Evolutionary conservation across 2,113 vertebrate genomes (phyloP).

Genomic region (Tonatia bakeri): DNA sequence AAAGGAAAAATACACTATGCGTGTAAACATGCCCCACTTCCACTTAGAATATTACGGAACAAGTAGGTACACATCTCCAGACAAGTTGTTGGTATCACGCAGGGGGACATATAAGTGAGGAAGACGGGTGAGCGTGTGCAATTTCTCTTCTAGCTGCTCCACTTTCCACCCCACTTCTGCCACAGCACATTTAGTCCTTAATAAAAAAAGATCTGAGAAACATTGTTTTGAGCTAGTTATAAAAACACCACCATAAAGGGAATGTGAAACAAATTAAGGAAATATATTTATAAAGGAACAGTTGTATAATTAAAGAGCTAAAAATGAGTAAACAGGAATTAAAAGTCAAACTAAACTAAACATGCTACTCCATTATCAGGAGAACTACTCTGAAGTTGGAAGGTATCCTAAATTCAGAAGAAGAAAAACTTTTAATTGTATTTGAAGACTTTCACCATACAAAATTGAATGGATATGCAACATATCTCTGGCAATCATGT

Average conservation of each 20-base stretch:
- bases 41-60: background rate
- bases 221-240: background rate
- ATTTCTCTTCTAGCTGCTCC: background rate
- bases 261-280: background rate
- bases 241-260: background rate
- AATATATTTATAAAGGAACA: background rate
- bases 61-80: background rate
- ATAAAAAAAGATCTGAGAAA: background rate
- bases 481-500: background rate
- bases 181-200: background rate
- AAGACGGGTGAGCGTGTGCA: no score
- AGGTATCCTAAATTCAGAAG: background rate
- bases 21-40: background rate
- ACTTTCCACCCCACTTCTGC: background rate
- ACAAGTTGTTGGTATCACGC: background rate
- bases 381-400: background rate
- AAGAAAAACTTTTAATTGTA: background rate
- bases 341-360: background rate
- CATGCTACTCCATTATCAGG: background rate
- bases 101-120: background rate
- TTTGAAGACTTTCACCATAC: background rate
- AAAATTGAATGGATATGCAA: background rate
- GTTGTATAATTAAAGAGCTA: background rate
- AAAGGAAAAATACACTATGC: background rate
- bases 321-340: background rate